Evolutionary conservation across 2,888 invertebrate genomes (phyloP).

Genomic region (Caenorhabditis doughertyi): DNA sequence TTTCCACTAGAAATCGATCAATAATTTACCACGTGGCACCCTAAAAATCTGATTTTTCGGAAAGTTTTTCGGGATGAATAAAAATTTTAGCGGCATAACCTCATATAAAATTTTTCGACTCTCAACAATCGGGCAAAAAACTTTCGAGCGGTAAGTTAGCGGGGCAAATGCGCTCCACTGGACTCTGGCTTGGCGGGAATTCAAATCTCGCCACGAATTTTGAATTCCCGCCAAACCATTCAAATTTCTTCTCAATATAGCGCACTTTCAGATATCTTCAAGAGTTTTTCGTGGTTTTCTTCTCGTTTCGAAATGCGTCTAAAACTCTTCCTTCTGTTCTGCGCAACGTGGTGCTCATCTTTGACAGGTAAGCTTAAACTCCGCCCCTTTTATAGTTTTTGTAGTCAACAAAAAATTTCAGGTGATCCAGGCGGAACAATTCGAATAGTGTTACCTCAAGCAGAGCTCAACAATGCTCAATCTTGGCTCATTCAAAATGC

Average conservation of each 20-base stretch:
- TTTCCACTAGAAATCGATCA: too few relatives aligned
- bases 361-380: too few relatives aligned
- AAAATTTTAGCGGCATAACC: conserved; percentile 5
- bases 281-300: conserved; percentile 5
- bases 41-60: neutral
- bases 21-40: neutral
- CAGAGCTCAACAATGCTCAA: conserved; percentile 2
- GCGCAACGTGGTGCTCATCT: neutral
- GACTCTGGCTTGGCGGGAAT: too few relatives aligned
- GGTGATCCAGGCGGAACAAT: conserved; percentile 3
- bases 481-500: conserved; percentile 17
- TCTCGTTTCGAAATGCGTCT: conserved; percentile 3
- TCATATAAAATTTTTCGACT: neutral
- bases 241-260: too few relatives aligned
- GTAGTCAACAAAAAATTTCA: too few relatives aligned
- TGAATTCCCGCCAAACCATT: too few relatives aligned
- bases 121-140: neutral
- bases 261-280: conserved; percentile 20
- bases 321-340: conserved; percentile 7
- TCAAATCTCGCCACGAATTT: too few relatives aligned
- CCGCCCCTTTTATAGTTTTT: too few relatives aligned
- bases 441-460: conserved; percentile 1
- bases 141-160: neutral
- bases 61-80: neutral
- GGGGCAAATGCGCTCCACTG: too few relatives aligned